phyloP scores from a whole-genome alignment of 2,113 vertebrate species.

The Puma concolor region DNA sequence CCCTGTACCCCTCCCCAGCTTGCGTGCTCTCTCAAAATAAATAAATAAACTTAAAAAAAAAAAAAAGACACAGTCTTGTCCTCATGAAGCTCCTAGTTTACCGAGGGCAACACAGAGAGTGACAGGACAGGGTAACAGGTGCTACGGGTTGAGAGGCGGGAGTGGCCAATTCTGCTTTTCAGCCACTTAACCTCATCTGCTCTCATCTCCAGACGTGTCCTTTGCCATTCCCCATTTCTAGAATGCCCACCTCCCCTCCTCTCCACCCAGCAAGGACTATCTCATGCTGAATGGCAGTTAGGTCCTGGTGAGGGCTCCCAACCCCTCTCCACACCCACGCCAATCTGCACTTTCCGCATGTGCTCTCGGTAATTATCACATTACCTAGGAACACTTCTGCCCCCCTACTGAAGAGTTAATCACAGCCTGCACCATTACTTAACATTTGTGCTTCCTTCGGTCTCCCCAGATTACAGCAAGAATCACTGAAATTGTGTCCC shows the following conservation, averaged over 20 bases:
- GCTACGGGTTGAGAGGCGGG: background rate
- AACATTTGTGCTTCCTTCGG: background rate
- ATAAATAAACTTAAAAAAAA: no score
- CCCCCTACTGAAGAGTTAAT: background rate
- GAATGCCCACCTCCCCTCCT: background rate
- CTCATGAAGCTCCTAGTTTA: background rate
- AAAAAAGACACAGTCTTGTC: background rate
- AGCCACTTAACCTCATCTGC: background rate
- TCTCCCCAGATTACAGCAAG: background rate
- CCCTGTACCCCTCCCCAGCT: no score
- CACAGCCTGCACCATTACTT: background rate
- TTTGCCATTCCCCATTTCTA: background rate
- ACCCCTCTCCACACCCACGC: no score
- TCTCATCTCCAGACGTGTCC: background rate
- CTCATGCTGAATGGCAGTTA: background rate
- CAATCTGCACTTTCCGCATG: background rate
- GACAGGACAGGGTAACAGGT: background rate
- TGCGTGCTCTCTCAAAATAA: no score
- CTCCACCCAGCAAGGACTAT: background rate
- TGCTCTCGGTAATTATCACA: background rate
- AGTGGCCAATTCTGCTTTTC: background rate
- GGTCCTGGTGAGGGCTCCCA: background rate
- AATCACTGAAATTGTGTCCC: background rate
- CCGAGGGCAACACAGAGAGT: background rate
- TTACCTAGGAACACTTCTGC: background rate